Percentiles rank a stretch among this genome's conserved stretches.
These are phyloP conservation scores for Azorinus chamasolen DNA, from an alignment of 2,888 invertebrate species.

Conservation along the genomic window DNA sequence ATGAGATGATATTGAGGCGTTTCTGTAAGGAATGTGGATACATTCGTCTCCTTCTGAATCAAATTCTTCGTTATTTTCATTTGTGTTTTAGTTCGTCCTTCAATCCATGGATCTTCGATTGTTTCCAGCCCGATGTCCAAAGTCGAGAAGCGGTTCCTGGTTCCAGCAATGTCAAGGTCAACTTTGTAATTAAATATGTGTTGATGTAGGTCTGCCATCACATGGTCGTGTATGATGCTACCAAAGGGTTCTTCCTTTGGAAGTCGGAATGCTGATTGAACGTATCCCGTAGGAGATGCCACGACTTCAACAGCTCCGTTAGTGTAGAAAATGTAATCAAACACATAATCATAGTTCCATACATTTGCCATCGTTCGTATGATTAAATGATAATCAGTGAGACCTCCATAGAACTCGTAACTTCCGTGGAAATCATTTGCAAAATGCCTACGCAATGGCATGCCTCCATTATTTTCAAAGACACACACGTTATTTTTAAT, in stretches of 20 bases:
- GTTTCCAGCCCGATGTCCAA: conserved; percentile 58
- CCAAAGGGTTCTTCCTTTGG: conserved; percentile 66
- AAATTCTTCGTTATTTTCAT: conserved; percentile 16
- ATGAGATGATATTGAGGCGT: conserved; percentile 44
- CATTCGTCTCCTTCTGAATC: conserved; percentile 24
- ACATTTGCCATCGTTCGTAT: conserved; percentile 74
- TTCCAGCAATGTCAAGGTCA: conserved; percentile 78
- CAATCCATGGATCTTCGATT: conserved; percentile 48
- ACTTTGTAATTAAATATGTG: conserved; percentile 79
- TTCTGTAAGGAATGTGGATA: conserved; percentile 17
- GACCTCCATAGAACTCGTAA: conserved; percentile 69
- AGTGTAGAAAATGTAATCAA: conserved; percentile 79
- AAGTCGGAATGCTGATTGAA: conserved; percentile 66
- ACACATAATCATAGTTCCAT: conserved; percentile 80
- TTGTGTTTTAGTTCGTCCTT: conserved; percentile 32
- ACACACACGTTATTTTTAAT: conserved; percentile 74
- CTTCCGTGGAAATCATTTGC: conserved; percentile 58
- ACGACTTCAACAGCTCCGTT: conserved; percentile 77
- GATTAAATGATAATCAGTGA: conserved; percentile 72
- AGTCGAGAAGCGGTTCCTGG: conserved; percentile 68
- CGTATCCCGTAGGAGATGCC: conserved; percentile 76
- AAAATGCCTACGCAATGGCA: conserved; percentile 77
- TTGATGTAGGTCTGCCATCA: conserved; percentile 73
- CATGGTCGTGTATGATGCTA: conserved; percentile 61
- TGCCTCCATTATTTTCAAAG: conserved; percentile 76